Percentiles rank a stretch among this genome's conserved stretches.
phyloP scores from a whole-genome alignment of 2,113 vertebrate species.

The Nanorana parkeri region DNA sequence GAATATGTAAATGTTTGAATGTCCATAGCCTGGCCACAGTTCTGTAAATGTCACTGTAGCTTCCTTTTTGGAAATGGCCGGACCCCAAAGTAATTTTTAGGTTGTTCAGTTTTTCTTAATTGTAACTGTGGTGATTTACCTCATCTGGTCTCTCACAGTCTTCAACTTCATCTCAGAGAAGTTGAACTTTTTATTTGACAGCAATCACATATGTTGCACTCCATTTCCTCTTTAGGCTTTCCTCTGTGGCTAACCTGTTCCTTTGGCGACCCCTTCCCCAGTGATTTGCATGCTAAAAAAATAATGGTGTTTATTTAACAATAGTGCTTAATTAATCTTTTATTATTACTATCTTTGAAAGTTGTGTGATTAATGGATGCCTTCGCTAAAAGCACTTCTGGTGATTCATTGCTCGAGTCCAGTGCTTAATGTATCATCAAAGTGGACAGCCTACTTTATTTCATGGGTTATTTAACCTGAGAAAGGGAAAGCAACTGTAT shows the following conservation, averaged over 20 bases:
- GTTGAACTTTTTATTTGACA: background rate
- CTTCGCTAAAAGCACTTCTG: slow-evolving; percentile 72
- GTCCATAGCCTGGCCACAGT: no score
- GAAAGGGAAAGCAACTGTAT: slow-evolving; percentile 81
- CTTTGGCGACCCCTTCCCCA: background rate
- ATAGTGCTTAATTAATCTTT: slow-evolving; percentile 80
- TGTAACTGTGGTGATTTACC: no score
- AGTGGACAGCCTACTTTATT: slow-evolving; percentile 83
- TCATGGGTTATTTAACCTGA: slow-evolving; percentile 84
- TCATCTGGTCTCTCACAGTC: no score
- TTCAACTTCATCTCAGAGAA: background rate
- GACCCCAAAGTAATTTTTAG: no score
- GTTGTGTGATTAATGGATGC: slow-evolving; percentile 74
- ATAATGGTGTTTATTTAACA: slow-evolving; percentile 69
- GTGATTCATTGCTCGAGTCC: slow-evolving; percentile 77
- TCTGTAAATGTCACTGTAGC: no score
- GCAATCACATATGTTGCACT: background rate
- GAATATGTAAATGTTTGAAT: no score
- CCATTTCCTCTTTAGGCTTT: background rate
- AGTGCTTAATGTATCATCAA: slow-evolving; percentile 82
- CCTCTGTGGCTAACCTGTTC: slow-evolving; percentile 3
- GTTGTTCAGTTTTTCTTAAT: no score
- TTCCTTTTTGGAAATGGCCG: no score
- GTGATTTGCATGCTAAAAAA: slow-evolving; percentile 67
- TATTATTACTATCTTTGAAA: slow-evolving; percentile 77